A percentile compares a stretch with the other conserved stretches of the same genome.
These are phyloP conservation scores for Apeira syringaria DNA, from an alignment of 2,888 invertebrate genomes.

Conservation along the genomic window DNA sequence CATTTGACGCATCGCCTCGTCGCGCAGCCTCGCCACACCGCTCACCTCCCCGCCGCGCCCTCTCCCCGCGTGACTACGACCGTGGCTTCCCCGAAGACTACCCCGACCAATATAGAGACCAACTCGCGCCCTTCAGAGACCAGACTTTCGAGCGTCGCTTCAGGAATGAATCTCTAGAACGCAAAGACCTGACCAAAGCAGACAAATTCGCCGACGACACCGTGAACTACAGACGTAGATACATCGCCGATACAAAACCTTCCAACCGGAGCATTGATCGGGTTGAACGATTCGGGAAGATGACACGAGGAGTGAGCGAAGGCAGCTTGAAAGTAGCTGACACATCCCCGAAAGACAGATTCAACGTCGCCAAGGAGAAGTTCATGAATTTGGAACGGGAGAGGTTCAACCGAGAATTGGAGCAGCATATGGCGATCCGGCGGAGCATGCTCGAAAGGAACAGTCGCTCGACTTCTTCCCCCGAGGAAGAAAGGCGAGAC, in stretches of 20 bases:
- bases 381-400: conserved; percentile 91
- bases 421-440: conserved; percentile 78
- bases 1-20: conserved; percentile 75
- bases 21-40: conserved; percentile 58
- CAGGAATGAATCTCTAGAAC: conserved; percentile 52
- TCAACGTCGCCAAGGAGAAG: conserved; percentile 94
- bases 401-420: conserved; percentile 82
- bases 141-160: conserved; percentile 45
- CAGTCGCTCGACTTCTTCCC: conserved; percentile 81
- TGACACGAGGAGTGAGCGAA: conserved; percentile 73
- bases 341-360: conserved; percentile 88
- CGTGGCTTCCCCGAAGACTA: conserved; percentile 53
- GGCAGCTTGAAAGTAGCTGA: conserved; percentile 70
- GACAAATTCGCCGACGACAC: conserved; percentile 66
- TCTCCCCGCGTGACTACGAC: conserved; percentile 53
- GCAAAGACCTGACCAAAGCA: conserved; percentile 66
- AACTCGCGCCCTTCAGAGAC: conserved; percentile 68
- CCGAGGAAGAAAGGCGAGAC: conserved; percentile 77
- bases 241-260: conserved; percentile 76
- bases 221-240: conserved; percentile 72
- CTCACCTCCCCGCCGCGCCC: conserved; percentile 43
- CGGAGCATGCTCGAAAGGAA: conserved; percentile 78
- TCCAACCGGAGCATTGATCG: conserved; percentile 72
- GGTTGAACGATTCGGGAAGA: conserved; percentile 70
- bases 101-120: conserved; percentile 55